Base-by-base conservation (phyloP, 2,113 vertebrate species). In the Pundamilia nyererei region DNA sequence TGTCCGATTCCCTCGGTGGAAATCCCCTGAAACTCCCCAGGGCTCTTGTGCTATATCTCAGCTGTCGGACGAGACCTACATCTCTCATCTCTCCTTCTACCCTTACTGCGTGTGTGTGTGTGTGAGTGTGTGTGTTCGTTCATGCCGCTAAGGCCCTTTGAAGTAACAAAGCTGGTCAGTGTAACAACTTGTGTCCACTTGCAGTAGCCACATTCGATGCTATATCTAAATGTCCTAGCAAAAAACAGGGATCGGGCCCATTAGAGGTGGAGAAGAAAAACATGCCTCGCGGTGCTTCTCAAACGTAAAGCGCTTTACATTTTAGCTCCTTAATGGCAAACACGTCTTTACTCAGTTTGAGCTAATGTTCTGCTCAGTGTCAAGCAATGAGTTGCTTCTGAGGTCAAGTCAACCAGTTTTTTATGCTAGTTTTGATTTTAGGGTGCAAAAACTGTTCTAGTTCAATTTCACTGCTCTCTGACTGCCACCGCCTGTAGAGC, bases 1-100 rank as follows among this genome's bases (percentile, higher is more conserved):
- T 95, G 95, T 94, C 94, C 88, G 49, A 93, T 86, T 93, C 90
- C 91, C 95, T 93, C 17, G 7, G 87, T 95, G 95, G 95, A 94
- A 95, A 95, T 93, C 95, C 95, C 94, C 95, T 93, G 91, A 95
- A 95, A 94, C 90, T 95, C 94, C 95, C 93, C 92, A 91, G 92
- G 87, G 93, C 93, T 89, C 88, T 88, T 6, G 91, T 93, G 91
- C 93, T 91, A 91, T 91, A 93, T 95, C 93, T 95, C 92, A 94
- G 92, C 95, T 95, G 95, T 93, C 92, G 70, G 87, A 93, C 89
- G 33, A 80, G 87, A 85, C 83, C 89, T 84, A 54, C 89, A 89
- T 92, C 93, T 91, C 90, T 84, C 91, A 90, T 94, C 93, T 85
- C 58, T 89, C 26, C 24, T 24, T 49, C 35, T 86, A 33, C 12